These are phyloP conservation scores for Epinephelus coioides DNA, from an alignment of 2,797 vertebrate genomes.

Conservation along the genomic window DNA sequence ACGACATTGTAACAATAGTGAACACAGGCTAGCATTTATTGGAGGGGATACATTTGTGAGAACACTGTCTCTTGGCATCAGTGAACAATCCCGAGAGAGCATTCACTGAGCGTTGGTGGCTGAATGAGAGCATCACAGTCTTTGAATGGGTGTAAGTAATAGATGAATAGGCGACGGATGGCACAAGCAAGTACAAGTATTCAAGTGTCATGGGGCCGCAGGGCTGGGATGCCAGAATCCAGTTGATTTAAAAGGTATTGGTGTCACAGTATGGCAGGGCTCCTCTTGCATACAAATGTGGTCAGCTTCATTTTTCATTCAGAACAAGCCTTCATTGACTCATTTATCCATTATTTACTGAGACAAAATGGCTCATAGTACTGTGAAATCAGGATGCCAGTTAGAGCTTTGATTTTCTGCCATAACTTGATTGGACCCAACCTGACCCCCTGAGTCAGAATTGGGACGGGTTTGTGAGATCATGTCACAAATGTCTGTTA, in stretches of 20 bases:
- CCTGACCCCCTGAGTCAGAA: too few relatives aligned
- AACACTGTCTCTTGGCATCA: constrained; percentile 51
- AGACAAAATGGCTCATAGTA: constrained; percentile 44
- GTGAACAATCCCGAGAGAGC: constrained; percentile 47
- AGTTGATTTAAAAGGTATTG: constrained; percentile 45
- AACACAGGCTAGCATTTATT: constrained; percentile 61
- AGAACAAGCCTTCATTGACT: constrained; percentile 43
- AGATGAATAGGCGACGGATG: constrained; percentile 55
- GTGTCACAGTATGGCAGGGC: constrained; percentile 26
- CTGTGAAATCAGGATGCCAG: constrained; percentile 21
- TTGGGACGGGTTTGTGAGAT: too few relatives aligned
- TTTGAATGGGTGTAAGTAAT: constrained; percentile 57
- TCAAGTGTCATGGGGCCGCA: constrained; percentile 46
- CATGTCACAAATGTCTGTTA: too few relatives aligned
- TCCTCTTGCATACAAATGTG: constrained; percentile 58
- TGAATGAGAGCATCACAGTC: constrained; percentile 44
- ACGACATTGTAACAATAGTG: constrained; percentile 38
- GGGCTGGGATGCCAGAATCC: constrained; percentile 42
- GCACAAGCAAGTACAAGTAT: constrained; percentile 57
- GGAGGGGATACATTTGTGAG: constrained; percentile 33
- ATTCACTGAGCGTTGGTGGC: constrained; percentile 32
- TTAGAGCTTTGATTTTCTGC: too few relatives aligned
- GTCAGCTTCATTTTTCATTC: constrained; percentile 46
- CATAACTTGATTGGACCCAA: too few relatives aligned
- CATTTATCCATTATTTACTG: constrained; percentile 50